phyloP scores from a whole-genome alignment of 2,888 invertebrate genomes.

The Tricholauxania praeusta region DNA sequence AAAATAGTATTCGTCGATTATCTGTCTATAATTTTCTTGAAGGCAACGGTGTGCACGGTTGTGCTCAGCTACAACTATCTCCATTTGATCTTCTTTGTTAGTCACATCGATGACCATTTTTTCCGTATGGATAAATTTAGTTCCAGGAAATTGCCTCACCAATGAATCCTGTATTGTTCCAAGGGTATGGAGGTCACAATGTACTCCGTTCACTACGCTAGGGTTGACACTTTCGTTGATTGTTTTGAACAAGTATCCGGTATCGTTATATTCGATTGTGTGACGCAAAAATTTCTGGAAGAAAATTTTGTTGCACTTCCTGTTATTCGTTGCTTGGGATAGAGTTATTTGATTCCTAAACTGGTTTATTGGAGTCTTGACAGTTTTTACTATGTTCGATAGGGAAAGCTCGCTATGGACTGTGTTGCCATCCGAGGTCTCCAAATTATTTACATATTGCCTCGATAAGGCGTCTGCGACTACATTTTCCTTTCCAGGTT shows the following conservation, averaged over 20 bases:
- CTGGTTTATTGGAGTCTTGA: slow-evolving; percentile 34
- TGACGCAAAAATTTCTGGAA: slow-evolving; percentile 30
- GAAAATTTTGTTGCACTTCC: slow-evolving; percentile 30
- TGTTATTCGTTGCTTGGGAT: slow-evolving; percentile 23
- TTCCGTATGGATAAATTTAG: slow-evolving; percentile 40
- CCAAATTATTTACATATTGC: slow-evolving; percentile 36
- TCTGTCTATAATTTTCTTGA: slow-evolving; percentile 37
- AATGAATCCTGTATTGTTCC: slow-evolving; percentile 35
- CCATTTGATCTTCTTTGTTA: slow-evolving; percentile 39
- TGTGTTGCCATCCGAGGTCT: slow-evolving; percentile 11
- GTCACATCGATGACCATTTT: slow-evolving; percentile 40
- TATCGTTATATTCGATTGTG: slow-evolving; percentile 10
- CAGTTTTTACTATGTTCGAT: slow-evolving; percentile 31
- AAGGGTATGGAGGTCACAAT: slow-evolving; percentile 32
- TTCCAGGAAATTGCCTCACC: neutral
- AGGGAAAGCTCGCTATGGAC: slow-evolving; percentile 36
- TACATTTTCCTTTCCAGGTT: slow-evolving; percentile 43
- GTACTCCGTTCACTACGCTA: slow-evolving; percentile 31
- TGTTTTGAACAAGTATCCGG: slow-evolving; percentile 29
- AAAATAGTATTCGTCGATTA: slow-evolving; percentile 34
- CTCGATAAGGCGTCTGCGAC: slow-evolving; percentile 44
- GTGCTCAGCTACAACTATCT: slow-evolving; percentile 37
- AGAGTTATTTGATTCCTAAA: slow-evolving; percentile 42
- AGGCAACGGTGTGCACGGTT: slow-evolving; percentile 38
- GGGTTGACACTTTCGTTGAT: slow-evolving; percentile 28